A percentile compares a stretch with the other conserved stretches of the same genome.
Evolutionary conservation across 2,113 vertebrate species (phyloP).

Genomic region (Pontoporia blainvillei): DNA sequence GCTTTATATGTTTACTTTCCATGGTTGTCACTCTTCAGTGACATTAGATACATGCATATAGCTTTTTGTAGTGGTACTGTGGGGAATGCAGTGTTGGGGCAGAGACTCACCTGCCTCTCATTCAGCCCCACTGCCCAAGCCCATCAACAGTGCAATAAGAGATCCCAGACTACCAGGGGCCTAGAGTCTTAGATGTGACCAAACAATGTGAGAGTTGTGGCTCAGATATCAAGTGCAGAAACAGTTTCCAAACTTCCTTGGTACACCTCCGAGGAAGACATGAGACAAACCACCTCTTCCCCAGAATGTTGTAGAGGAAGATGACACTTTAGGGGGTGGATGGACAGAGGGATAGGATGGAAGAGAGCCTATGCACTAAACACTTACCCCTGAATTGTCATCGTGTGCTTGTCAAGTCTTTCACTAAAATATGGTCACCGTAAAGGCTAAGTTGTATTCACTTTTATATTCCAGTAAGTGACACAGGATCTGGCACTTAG

Average conservation of each 20-base stretch:
- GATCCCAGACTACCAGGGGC: too few relatives aligned
- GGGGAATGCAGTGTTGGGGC: not conserved
- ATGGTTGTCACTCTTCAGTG: not conserved
- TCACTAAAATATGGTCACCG: not conserved
- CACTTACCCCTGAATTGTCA: not conserved
- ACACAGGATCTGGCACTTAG: too few relatives aligned
- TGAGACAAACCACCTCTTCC: not conserved
- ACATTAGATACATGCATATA: accelerated
- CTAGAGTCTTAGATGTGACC: not conserved
- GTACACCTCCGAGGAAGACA: not conserved
- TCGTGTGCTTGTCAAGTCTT: not conserved
- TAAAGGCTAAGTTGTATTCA: not conserved
- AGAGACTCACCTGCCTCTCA: accelerated
- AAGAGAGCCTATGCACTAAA: accelerated
- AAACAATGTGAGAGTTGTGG: not conserved
- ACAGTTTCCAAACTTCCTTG: not conserved
- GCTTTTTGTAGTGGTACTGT: not conserved
- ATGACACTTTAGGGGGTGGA: accelerated
- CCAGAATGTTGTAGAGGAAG: not conserved
- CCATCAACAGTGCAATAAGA: accelerated
- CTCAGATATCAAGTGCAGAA: not conserved
- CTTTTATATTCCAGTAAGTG: not conserved
- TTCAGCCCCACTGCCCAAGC: too few relatives aligned
- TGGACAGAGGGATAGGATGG: not conserved
- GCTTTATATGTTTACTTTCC: not conserved